Conservation (phyloP, 2,797 vertebrate genomes). For the Typhlichthys eigenmanni region DNA sequence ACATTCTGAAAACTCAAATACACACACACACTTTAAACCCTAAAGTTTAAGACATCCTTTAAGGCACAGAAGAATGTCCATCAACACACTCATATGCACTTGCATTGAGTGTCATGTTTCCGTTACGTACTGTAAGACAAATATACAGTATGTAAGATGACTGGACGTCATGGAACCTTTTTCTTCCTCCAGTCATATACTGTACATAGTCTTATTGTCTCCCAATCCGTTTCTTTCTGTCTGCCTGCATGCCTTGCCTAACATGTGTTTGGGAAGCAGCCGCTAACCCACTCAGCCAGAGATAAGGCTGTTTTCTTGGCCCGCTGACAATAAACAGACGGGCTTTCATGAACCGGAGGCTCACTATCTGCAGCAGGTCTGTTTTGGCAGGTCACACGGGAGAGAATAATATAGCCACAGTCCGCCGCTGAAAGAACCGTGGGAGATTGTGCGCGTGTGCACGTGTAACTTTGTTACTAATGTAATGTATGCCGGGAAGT, state of each 20-base stretch:
- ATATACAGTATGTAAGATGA: no score
- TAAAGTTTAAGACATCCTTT: no score
- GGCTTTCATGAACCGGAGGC: slow-evolving; percentile 18
- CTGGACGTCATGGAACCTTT: no score
- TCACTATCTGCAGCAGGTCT: slow-evolving; percentile 31
- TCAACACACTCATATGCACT: no score
- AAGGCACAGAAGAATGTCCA: no score
- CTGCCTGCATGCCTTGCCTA: slow-evolving; percentile 10
- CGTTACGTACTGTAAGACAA: no score
- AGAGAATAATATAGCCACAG: slow-evolving; percentile 28
- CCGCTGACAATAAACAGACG: slow-evolving; percentile 26
- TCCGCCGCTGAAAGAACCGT: slow-evolving; percentile 30
- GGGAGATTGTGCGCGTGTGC: slow-evolving; percentile 13
- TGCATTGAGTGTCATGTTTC: no score
- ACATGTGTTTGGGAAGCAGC: slow-evolving; percentile 14
- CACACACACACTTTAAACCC: no score
- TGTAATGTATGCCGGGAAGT: slow-evolving; percentile 42
- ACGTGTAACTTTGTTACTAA: slow-evolving; percentile 17
- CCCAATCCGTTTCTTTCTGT: not conserved
- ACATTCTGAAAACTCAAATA: no score
- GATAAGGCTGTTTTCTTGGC: slow-evolving; percentile 40
- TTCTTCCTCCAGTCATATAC: not conserved
- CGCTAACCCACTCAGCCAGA: slow-evolving; percentile 24
- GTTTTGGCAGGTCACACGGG: slow-evolving; percentile 19
- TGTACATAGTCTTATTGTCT: not conserved